These are phyloP conservation scores for Paraescarpia echinospica DNA, from an alignment of 1,140 invertebrate genomes.

Conservation along the genomic window DNA sequence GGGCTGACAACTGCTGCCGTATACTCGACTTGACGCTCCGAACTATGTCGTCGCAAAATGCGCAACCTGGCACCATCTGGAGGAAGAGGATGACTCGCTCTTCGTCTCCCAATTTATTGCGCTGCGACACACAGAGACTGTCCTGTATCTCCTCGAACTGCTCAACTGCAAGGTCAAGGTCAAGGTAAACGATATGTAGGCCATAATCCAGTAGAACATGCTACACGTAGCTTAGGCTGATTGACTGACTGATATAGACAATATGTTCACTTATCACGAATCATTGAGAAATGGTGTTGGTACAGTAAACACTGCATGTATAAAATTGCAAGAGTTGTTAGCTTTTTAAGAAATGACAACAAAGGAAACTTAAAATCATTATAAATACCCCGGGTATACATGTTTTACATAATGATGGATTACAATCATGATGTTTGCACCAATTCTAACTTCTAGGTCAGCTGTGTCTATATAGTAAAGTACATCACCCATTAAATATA, in stretches of 20 bases:
- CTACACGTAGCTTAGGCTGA: background rate
- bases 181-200: too few species aligned
- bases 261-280: background rate
- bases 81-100: constrained; percentile 65
- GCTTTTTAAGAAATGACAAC: background rate
- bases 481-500: too few species aligned
- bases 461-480: too few species aligned
- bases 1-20: constrained; percentile 58
- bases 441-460: too few species aligned
- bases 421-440: too few species aligned
- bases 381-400: too few species aligned
- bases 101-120: constrained; percentile 54
- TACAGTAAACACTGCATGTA: background rate
- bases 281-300: background rate
- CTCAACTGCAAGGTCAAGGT: constrained; percentile 56
- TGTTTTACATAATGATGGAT: too few species aligned
- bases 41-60: constrained; percentile 56
- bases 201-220: too few species aligned
- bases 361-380: background rate
- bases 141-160: constrained; percentile 61
- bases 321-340: too few species aligned
- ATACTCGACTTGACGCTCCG: constrained; percentile 56
- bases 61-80: constrained; percentile 57
- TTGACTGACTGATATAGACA: background rate
- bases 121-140: constrained; percentile 64